Conservation (phyloP, 2,797 vertebrate genomes). For the Urophycis tenuis region DNA sequence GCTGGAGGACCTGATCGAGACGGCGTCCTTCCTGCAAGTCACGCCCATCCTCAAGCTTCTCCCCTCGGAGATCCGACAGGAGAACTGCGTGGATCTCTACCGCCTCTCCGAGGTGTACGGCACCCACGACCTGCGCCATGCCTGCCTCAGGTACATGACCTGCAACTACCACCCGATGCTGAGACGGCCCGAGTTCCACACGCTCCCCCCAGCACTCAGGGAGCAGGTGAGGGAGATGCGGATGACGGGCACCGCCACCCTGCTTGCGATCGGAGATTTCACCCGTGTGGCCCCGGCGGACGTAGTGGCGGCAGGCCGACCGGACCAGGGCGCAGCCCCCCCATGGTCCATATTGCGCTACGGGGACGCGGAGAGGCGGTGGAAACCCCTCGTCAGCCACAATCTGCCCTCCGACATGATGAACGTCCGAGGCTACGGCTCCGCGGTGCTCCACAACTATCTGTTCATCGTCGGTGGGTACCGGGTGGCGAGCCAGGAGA, state of each 20-base stretch:
- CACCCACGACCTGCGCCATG: conserved; percentile 77
- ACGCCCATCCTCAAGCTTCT: conserved; percentile 83
- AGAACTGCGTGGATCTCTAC: conserved; percentile 86
- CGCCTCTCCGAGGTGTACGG: conserved; percentile 86
- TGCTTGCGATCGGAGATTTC: conserved; percentile 83
- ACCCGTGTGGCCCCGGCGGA: conserved; percentile 39
- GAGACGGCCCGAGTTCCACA: conserved; percentile 72
- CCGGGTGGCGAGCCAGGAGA: conserved; percentile 88
- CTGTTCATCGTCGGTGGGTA: conserved; percentile 89
- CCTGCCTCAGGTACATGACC: conserved; percentile 85
- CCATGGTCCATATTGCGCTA: conserved; percentile 86
- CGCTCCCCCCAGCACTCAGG: conserved; percentile 64
- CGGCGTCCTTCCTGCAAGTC: conserved; percentile 90
- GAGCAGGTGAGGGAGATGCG: conserved; percentile 78
- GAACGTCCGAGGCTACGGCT: conserved; percentile 84
- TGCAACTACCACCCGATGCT: conserved; percentile 83
- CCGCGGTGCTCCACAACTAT: conserved; percentile 87
- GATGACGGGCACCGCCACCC: conserved; percentile 78
- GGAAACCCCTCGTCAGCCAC: conserved; percentile 78
- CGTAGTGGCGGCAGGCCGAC: conserved; percentile 41
- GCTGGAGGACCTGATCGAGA: conserved; percentile 86
- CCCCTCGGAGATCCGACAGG: conserved; percentile 76
- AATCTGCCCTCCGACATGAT: conserved; percentile 81
- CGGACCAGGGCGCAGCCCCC: conserved; percentile 68
- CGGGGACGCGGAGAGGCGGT: conserved; percentile 76